Percentiles rank a stretch among this genome's conserved stretches.
phyloP scores from a whole-genome alignment of 1,140 invertebrate genomes.

The Rhyacophila brunnea region DNA sequence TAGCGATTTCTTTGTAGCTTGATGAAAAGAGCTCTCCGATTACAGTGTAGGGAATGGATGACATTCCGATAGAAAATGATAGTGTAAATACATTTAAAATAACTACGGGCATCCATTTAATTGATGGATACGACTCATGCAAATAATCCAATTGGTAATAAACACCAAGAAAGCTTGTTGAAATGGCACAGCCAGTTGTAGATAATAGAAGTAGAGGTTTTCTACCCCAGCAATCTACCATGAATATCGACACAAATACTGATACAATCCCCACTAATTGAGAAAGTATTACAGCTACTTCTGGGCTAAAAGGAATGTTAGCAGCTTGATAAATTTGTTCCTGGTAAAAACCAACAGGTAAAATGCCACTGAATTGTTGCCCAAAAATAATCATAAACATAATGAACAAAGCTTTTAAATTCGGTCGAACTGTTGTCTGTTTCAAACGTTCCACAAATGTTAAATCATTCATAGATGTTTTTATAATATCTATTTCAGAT shows the following conservation, averaged over 20 bases:
- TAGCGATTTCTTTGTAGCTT: slow-evolving; percentile 57
- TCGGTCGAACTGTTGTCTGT: slow-evolving; percentile 22
- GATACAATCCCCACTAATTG: slow-evolving; percentile 40
- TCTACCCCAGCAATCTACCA: slow-evolving; percentile 42
- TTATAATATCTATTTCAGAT: slow-evolving; percentile 24
- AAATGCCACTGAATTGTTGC: slow-evolving; percentile 28
- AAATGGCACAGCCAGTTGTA: slow-evolving; percentile 38
- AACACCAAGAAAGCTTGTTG: slow-evolving; percentile 37
- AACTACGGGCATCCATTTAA: slow-evolving; percentile 39
- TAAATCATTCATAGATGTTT: slow-evolving; percentile 20
- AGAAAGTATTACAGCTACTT: slow-evolving; percentile 26
- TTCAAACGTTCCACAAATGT: slow-evolving; percentile 26
- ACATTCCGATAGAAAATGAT: slow-evolving; percentile 55
- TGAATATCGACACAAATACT: slow-evolving; percentile 35
- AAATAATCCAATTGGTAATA: slow-evolving; percentile 32
- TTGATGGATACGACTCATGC: slow-evolving; percentile 31
- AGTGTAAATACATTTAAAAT: slow-evolving; percentile 39
- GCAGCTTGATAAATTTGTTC: slow-evolving; percentile 27
- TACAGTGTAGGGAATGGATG: slow-evolving; percentile 64
- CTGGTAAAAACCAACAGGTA: slow-evolving; percentile 28
- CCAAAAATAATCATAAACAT: slow-evolving; percentile 17
- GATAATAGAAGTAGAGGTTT: slow-evolving; percentile 42
- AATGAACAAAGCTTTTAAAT: slow-evolving; percentile 28
- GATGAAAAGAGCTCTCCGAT: slow-evolving; percentile 64
- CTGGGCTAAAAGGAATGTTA: slow-evolving; percentile 23